Percentiles rank a stretch among this genome's conserved stretches.
Evolutionary conservation across 2,797 vertebrate genomes (phyloP).

Genomic region (Pipistrellus nathusii): DNA sequence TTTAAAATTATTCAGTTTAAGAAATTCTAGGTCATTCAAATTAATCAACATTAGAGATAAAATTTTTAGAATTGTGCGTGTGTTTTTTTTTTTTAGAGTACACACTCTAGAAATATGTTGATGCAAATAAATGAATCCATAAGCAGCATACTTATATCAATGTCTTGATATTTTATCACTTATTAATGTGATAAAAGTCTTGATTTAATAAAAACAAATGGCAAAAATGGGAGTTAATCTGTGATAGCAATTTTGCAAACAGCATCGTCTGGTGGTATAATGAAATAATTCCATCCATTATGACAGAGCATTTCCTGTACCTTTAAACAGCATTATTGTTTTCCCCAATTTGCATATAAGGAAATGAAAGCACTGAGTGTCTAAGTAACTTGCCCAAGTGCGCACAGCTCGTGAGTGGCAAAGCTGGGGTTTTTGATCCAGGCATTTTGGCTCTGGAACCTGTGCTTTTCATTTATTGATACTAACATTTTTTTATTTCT

Average conservation of each 20-base stretch:
- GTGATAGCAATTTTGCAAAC: not conserved
- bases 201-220: not conserved
- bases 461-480: slow-evolving; percentile 32
- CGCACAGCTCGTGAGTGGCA: not conserved
- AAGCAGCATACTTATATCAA: not conserved
- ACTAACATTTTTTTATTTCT: not conserved
- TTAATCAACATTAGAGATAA: not conserved
- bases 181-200: slow-evolving; percentile 3
- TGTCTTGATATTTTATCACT: not conserved
- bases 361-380: not conserved
- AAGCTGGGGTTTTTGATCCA: not conserved
- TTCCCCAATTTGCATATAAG: not conserved
- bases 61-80: not conserved
- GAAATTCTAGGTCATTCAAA: not conserved
- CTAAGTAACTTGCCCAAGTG: not conserved
- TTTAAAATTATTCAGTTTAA: slow-evolving; percentile 45
- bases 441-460: not conserved
- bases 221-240: not conserved
- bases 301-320: not conserved
- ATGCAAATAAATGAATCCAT: not conserved
- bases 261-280: not conserved
- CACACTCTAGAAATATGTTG: not conserved
- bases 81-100: not conserved
- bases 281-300: not conserved
- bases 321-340: not conserved